These are phyloP conservation scores for Sanderia malayensis DNA, from an alignment of 30 jellyfish, hydroid and myxozoan genomes.

Conservation along the genomic window DNA sequence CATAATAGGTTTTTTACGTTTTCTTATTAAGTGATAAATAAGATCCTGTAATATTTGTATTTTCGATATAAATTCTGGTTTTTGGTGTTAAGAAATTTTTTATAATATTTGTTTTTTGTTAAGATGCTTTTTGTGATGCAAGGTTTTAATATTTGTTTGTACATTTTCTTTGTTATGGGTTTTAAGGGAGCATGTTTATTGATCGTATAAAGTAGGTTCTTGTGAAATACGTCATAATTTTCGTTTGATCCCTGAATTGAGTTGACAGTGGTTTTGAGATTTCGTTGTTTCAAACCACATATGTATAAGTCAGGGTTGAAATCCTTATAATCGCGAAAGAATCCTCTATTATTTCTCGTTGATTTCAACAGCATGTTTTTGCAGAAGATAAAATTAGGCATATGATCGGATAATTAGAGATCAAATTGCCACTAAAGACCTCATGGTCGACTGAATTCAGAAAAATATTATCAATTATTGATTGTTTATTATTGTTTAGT, in stretches of 20 bases:
- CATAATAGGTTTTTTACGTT: constrained; percentile 9
- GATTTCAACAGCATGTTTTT: constrained; percentile 13
- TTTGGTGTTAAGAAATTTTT: constrained; percentile 7
- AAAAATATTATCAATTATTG: constrained; percentile 37
- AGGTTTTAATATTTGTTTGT: neutral
- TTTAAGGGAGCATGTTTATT: neutral
- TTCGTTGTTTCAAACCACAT: constrained; percentile 20
- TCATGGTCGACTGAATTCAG: constrained; percentile 29
- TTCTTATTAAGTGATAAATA: constrained; percentile 9
- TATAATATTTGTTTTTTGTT: constrained; percentile 9
- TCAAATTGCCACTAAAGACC: constrained; percentile 28
- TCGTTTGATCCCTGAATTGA: neutral
- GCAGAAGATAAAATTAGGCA: constrained; percentile 42
- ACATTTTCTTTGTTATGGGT: neutral
- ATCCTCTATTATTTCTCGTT: constrained; percentile 16
- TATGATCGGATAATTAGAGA: constrained; percentile 23
- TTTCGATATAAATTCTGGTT: neutral
- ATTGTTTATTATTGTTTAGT: constrained; percentile 12
- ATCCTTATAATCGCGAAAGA: constrained; percentile 32
- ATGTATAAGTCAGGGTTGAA: constrained; percentile 14
- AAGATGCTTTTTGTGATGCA: constrained; percentile 1
- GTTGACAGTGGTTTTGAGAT: neutral
- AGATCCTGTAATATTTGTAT: constrained; percentile 17
- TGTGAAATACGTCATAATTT: neutral
- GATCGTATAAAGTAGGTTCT: neutral